These are phyloP conservation scores for Pseudomyrmex pallidus DNA, from an alignment of 1,140 invertebrate genomes.

Conservation along the genomic window DNA sequence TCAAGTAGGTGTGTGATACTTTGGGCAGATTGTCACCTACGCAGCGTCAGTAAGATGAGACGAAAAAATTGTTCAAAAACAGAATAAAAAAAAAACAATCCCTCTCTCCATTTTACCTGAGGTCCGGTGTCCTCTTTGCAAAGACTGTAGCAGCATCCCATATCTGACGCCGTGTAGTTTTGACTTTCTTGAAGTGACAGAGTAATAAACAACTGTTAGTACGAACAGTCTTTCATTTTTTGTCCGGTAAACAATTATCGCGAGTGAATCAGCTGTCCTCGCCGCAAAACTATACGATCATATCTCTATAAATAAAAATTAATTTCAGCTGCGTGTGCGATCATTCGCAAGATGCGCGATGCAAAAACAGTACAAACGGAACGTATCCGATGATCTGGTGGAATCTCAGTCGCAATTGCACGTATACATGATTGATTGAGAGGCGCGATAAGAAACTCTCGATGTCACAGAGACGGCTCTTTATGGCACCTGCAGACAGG, in stretches of 20 bases:
- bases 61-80: slow-evolving; percentile 7
- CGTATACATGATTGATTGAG: too few relatives aligned
- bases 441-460: too few relatives aligned
- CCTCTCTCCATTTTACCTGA: slow-evolving; percentile 82
- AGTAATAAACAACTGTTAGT: slow-evolving; percentile 31
- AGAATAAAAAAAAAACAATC: slow-evolving; percentile 8
- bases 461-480: too few relatives aligned
- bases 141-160: slow-evolving; percentile 86
- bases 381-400: slow-evolving; percentile 13
- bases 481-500: too few relatives aligned
- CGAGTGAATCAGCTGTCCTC: slow-evolving; percentile 60
- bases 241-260: slow-evolving; percentile 67
- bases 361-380: background rate
- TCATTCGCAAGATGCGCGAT: slow-evolving; percentile 9
- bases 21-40: background rate
- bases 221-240: slow-evolving; percentile 52
- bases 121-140: slow-evolving; percentile 87
- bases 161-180: slow-evolving; percentile 58
- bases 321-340: background rate
- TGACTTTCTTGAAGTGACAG: slow-evolving; percentile 10
- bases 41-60: slow-evolving; percentile 53
- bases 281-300: slow-evolving; percentile 6
- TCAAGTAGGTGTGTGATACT: slow-evolving; percentile 47
- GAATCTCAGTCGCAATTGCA: too few relatives aligned
- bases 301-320: slow-evolving; percentile 50